Evolutionary conservation across 1,140 invertebrate genomes (phyloP), one percentile per base, ranked within the genome.

Genomic region (Diachasmimorpha longicaudata): DNA sequence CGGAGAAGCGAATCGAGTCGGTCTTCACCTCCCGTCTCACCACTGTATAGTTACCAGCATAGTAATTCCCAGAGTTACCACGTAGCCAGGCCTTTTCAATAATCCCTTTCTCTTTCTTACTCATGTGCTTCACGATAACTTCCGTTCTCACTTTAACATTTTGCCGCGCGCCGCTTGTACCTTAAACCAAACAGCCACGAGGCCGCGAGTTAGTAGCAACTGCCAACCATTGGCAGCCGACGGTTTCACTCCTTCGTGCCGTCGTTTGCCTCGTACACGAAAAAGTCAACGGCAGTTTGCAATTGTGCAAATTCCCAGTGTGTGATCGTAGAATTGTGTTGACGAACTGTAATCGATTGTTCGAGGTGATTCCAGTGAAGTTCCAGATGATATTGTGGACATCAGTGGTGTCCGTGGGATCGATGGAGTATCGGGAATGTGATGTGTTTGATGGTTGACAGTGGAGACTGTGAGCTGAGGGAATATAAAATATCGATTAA

Each of bases 11-110:
- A 76, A 76, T 76, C 74, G 52, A 76, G 68, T 69, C 74, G 31
- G 42, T 25, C n/a, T 68, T 70, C 67, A 23, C 67, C 46, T 70
- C 31, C 14, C 46, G 25, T 19, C 74, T 75, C 70, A 44, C 69
- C 72, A 72, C 76, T 81, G 75, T 81, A 81, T 78, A 80, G 79
- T 81, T 68, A 78, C 73, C 69, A 80, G 80, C 82, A 84, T 82
- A 85, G 83, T 82, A 84, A 85, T 85, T 87, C 84, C 83, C 83
- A 81, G 82, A 83, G 85, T 82, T 78, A 73, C 79, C 78, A 78
- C 79, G 80, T 76, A 77, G 75, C 76, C 76, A 72, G 68, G 44
- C n/a, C 25, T 55, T 19, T 39, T 16, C 31, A 55, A 42, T 37
- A 21, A 6, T 36, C 70, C 70, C 74, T 76, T 71, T 76, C 75